Percentiles rank a stretch among this genome's conserved stretches.
These are phyloP conservation scores for Chiloscyllium punctatum DNA, from an alignment of 2,797 vertebrate genomes.

Conservation along the genomic window DNA sequence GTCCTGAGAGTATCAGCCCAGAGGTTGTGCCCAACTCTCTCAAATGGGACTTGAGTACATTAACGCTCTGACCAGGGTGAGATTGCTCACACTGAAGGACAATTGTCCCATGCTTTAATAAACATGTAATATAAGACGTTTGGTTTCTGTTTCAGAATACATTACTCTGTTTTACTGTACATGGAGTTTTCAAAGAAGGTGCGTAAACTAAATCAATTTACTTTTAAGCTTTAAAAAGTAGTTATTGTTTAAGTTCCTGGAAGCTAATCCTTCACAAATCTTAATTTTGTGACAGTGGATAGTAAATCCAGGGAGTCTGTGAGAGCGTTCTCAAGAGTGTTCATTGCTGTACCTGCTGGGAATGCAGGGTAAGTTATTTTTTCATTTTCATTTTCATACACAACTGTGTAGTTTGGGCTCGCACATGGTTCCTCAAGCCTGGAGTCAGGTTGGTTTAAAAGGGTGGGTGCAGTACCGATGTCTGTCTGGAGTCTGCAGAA, in stretches of 20 bases:
- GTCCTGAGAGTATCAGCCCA: too few species aligned
- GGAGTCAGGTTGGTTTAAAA: not conserved
- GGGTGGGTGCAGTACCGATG: not conserved
- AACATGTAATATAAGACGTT: not conserved
- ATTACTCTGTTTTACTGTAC: slow-evolving; percentile 77
- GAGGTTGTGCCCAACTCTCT: not conserved
- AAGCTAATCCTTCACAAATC: not conserved
- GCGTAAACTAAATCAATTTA: slow-evolving; percentile 39
- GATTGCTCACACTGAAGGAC: not conserved
- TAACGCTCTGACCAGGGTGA: not conserved
- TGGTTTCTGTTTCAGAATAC: slow-evolving; percentile 60
- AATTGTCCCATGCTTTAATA: not conserved
- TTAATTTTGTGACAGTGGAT: slow-evolving; percentile 57
- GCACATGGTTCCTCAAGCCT: not conserved
- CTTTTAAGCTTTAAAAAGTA: not conserved
- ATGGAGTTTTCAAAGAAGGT: slow-evolving; percentile 88
- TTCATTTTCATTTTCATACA: not conserved
- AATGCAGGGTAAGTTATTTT: slow-evolving; percentile 65
- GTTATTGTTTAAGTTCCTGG: not conserved
- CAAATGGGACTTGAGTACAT: not conserved
- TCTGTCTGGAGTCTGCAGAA: not conserved
- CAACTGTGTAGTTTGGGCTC: not conserved
- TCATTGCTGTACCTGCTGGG: slow-evolving; percentile 76
- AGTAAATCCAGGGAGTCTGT: slow-evolving; percentile 69
- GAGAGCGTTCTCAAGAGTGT: slow-evolving; percentile 78